These are phyloP conservation scores for Chalcosyrphus nemorum DNA, from an alignment of 2,888 invertebrate genomes.

Conservation along the genomic window DNA sequence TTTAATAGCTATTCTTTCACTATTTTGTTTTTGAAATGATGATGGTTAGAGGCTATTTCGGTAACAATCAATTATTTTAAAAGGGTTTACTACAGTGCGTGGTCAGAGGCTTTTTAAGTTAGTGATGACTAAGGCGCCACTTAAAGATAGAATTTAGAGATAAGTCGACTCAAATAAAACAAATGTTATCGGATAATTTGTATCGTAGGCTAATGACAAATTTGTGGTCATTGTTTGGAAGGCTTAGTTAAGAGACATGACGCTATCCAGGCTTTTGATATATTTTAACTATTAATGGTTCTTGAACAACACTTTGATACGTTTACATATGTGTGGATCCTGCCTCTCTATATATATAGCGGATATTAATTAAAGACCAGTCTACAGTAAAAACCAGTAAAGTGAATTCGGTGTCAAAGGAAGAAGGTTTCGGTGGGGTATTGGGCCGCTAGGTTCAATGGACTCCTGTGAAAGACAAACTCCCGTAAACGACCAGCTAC, in stretches of 20 bases:
- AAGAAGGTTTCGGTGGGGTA: no score
- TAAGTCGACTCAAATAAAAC: not conserved
- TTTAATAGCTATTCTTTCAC: conserved; percentile 17
- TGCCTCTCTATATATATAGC: no score
- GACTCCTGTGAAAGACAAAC: no score
- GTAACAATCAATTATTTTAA: not conserved
- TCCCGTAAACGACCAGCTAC: no score
- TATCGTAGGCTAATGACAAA: not conserved
- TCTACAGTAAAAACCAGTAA: no score
- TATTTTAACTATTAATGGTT: not conserved
- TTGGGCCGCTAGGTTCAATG: no score
- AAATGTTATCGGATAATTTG: not conserved
- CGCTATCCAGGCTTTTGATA: not conserved
- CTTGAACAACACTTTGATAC: no score
- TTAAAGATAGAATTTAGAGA: not conserved
- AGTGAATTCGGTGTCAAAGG: no score
- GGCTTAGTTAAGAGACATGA: not conserved
- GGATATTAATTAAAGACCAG: no score
- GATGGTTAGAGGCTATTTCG: not conserved
- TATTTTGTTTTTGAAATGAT: not conserved
- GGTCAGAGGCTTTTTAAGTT: not conserved
- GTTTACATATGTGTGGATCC: no score
- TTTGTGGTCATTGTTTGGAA: not conserved
- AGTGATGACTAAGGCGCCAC: not conserved
- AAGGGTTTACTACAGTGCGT: not conserved